Conservation (phyloP, 2,797 vertebrate genomes). For the Agapornis canus region DNA sequence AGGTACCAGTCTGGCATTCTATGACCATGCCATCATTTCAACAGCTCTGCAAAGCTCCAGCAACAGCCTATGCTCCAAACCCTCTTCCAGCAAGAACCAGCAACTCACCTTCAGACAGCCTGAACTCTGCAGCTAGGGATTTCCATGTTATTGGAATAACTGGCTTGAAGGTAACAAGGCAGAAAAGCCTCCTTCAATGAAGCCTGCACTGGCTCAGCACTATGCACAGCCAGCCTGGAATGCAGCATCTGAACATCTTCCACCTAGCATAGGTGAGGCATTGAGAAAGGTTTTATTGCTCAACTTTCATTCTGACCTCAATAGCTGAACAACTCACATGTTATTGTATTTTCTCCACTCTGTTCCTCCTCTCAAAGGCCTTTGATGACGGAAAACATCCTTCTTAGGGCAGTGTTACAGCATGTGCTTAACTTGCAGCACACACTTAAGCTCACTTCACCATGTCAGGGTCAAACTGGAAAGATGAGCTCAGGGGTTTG, state of each 20-base stretch:
- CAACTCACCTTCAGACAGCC: background rate
- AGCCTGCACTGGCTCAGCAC: fast-evolving
- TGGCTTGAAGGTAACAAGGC: background rate
- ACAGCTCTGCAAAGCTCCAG: background rate
- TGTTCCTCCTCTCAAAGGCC: background rate
- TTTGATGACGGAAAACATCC: background rate
- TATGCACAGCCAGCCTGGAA: background rate
- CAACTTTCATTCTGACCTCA: background rate
- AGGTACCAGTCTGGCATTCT: background rate
- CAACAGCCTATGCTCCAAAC: background rate
- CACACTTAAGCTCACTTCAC: background rate
- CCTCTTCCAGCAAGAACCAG: background rate
- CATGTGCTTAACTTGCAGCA: background rate
- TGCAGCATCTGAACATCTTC: background rate
- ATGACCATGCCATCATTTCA: background rate
- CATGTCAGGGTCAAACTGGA: background rate
- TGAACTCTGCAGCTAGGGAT: background rate
- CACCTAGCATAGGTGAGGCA: background rate
- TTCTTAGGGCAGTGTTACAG: background rate
- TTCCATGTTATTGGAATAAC: background rate
- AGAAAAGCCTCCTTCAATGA: background rate
- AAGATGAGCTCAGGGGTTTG: fast-evolving
- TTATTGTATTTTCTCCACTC: background rate
- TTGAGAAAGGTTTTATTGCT: background rate
- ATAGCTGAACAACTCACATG: background rate